Evolutionary conservation across 2,113 vertebrate species (phyloP).

Genomic region (Saccopteryx leptura): DNA sequence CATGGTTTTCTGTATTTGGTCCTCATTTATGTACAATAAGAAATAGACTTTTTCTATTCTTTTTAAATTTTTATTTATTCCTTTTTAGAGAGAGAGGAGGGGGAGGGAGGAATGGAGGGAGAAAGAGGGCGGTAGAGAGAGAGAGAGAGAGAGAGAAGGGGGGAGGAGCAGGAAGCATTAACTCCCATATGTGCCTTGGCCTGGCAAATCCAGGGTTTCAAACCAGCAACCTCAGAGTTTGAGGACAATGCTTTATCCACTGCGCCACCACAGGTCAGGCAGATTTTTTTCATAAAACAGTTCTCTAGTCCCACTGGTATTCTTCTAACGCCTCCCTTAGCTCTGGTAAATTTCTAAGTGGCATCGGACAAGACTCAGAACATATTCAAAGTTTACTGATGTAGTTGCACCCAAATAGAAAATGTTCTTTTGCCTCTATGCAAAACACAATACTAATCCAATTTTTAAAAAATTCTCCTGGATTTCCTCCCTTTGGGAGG

Average conservation of each 20-base stretch:
- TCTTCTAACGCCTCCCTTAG: not conserved
- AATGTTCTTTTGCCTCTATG: not conserved
- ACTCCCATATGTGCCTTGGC: no score
- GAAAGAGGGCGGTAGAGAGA: no score
- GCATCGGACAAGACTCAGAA: not conserved
- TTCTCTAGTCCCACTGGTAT: not conserved
- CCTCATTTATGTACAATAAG: not conserved
- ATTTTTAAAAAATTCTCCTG: conserved; percentile 31
- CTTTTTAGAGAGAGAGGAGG: no score
- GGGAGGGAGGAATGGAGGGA: no score
- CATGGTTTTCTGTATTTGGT: not conserved
- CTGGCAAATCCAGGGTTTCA: no score
- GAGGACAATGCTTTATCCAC: no score
- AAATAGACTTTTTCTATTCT: no score
- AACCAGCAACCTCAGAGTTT: no score
- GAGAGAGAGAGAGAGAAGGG: no score
- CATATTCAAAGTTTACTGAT: not conserved
- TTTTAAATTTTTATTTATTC: no score
- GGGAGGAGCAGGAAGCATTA: no score
- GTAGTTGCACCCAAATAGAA: not conserved
- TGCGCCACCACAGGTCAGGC: no score
- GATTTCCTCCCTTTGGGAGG: not conserved
- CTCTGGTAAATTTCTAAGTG: not conserved
- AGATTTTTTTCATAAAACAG: not conserved
- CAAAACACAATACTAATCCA: conserved; percentile 13